Base-by-base conservation (phyloP, 92 coral and sea anemone species). In the Epizoanthus illoricatus region DNA sequence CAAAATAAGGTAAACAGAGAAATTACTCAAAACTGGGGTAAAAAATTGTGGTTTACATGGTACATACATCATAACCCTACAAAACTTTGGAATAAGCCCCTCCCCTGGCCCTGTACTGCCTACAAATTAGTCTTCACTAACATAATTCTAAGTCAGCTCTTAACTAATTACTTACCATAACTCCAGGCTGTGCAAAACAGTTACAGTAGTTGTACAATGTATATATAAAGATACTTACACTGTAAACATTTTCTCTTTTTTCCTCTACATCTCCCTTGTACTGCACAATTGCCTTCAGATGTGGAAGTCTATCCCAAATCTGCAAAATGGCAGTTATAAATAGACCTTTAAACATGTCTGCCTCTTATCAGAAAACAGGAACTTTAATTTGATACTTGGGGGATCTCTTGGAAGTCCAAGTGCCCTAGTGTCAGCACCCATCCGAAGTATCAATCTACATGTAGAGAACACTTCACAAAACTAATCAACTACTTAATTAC, bases 271-370 rank as follows among this genome's bases (percentile, higher is more conserved):
- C 92, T 39, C 94, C 98, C 75, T 17, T 71, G 81, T 94, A 94
- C 73, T 94, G 98, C 24, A 94, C 85, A 19, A 94, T 83, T 39
- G 98, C 98, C 41, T 92, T 94, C 45, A 94, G 92, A 49, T 92
- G 88, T 20, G 98, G 98, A 24, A 94, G 88, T 58, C 83, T 76
- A 85, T 94, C 97, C 98, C 98, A 92, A 58, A 94, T 81, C 98
- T 94, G 12, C 2, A 84, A 79, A 15, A 57, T 28, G 36, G 36
- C 36, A 28, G 36, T 28, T 28, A 28, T 28, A 28, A 28, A 28
- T 28, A 28, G 58, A 54, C 5, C 5, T 68, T 18, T 7, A 20
- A 1, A 9, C 17, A 65, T 28, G 36, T 28, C 36, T 28, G 2
- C 36, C 36, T 28, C 36, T 28, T 28, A 28, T 28, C 36, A 28